Evolutionary conservation across 2,888 invertebrate genomes (phyloP).

Genomic region (Chromoteleia sp.): DNA sequence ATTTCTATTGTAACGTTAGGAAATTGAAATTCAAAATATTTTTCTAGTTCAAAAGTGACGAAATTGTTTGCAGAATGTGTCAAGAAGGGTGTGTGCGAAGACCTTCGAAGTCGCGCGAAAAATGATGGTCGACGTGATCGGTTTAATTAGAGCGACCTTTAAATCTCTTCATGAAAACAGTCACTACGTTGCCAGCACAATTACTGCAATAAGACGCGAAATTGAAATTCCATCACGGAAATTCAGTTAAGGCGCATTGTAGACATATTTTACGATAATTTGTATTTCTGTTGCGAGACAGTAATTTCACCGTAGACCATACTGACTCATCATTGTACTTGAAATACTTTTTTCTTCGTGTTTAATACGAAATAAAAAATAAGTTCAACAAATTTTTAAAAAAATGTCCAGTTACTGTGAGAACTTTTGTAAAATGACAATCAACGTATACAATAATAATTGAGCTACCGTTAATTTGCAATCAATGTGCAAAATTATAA

Average conservation of each 20-base stretch:
- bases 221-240: constrained; percentile 62
- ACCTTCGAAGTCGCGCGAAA: constrained; percentile 28
- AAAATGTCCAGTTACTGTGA: too few species aligned
- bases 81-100: background rate
- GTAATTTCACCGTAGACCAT: constrained; percentile 30
- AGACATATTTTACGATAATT: constrained; percentile 50
- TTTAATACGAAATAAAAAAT: too few species aligned
- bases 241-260: constrained; percentile 40
- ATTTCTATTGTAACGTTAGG: too few species aligned
- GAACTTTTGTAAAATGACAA: too few species aligned
- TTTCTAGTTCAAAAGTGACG: background rate
- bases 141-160: constrained; percentile 59
- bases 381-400: too few species aligned
- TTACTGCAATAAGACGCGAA: constrained; percentile 57
- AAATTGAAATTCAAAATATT: too few species aligned
- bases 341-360: constrained; percentile 2
- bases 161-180: constrained; percentile 52
- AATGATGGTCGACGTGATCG: constrained; percentile 30
- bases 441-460: too few species aligned
- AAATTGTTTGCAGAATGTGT: background rate
- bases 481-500: too few species aligned
- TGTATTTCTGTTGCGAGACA: constrained; percentile 33
- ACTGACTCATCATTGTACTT: constrained; percentile 1
- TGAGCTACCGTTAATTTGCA: too few species aligned
- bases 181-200: constrained; percentile 37